These are phyloP conservation scores for Xyliphius kryptos DNA, from an alignment of 2,113 vertebrate species.

Conservation along the genomic window DNA sequence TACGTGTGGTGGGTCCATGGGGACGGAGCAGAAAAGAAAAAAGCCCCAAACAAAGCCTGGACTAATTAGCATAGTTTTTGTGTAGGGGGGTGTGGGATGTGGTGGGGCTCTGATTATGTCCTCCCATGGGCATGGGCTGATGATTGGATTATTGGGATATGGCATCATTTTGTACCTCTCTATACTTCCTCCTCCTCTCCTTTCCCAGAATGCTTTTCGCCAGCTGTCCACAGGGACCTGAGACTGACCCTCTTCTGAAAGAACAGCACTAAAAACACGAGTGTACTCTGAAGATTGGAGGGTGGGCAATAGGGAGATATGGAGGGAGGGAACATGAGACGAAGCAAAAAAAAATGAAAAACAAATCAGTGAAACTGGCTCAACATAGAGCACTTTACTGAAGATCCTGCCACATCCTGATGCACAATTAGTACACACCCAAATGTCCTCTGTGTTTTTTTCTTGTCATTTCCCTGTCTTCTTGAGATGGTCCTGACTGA, in stretches of 20 bases:
- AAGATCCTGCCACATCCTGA: too few relatives aligned
- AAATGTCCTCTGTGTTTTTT: not conserved
- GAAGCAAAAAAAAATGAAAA: slow-evolving; percentile 30
- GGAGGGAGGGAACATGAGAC: slow-evolving; percentile 28
- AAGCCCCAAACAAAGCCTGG: slow-evolving; percentile 40
- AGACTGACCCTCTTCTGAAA: slow-evolving; percentile 72
- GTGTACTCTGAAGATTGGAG: slow-evolving; percentile 36
- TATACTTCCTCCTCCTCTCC: slow-evolving; percentile 48
- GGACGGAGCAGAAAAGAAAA: slow-evolving; percentile 36
- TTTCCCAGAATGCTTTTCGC: slow-evolving; percentile 65
- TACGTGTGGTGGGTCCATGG: slow-evolving; percentile 38
- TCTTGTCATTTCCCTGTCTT: too few relatives aligned
- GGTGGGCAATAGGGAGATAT: too few relatives aligned
- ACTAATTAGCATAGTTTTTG: slow-evolving; percentile 45
- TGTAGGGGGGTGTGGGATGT: slow-evolving; percentile 1
- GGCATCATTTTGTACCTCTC: slow-evolving; percentile 63
- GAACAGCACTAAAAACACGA: slow-evolving; percentile 40
- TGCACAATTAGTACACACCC: slow-evolving; percentile 4
- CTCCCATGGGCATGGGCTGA: slow-evolving; percentile 41
- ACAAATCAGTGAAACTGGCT: slow-evolving; percentile 11
- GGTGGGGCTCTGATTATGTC: slow-evolving; percentile 28
- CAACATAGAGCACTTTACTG: too few relatives aligned
- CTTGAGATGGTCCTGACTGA: too few relatives aligned
- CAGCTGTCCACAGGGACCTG: slow-evolving; percentile 68
- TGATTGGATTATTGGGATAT: slow-evolving; percentile 43